A percentile compares a stretch with the other conserved stretches of the same genome.
Evolutionary conservation across 1,140 invertebrate species (phyloP).

Genomic region (Bombyx mandarina): DNA sequence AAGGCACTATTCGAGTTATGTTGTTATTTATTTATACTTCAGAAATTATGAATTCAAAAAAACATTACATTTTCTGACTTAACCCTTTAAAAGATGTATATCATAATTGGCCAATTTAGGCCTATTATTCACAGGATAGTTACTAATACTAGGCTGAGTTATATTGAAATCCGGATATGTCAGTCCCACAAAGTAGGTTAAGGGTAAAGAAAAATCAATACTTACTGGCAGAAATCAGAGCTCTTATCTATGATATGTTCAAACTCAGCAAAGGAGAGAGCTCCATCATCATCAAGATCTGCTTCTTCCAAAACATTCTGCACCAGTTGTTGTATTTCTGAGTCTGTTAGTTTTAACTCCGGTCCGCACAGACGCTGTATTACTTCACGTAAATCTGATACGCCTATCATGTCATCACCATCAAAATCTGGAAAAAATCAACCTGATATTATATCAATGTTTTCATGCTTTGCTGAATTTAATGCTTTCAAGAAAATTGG

Average conservation of each 20-base stretch:
- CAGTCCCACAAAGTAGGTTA: no score
- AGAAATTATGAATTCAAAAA: no score
- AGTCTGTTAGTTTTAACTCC: constrained; percentile 76
- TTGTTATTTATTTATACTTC: no score
- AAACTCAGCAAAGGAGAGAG: constrained; percentile 94
- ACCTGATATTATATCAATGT: neutral
- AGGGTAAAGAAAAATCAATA: constrained; percentile 8
- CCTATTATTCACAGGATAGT: no score
- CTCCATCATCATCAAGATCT: constrained; percentile 93
- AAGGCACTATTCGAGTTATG: no score
- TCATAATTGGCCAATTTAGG: no score
- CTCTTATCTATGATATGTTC: constrained; percentile 95
- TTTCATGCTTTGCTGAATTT: no score
- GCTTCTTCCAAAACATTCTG: constrained; percentile 88
- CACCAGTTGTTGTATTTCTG: constrained; percentile 77
- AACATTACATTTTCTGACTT: no score
- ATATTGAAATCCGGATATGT: no score
- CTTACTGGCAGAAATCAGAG: constrained; percentile 89
- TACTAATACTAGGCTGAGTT: no score
- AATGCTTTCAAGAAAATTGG: no score
- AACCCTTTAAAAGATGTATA: no score
- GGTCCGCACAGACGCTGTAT: constrained; percentile 79
- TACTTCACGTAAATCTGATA: constrained; percentile 81
- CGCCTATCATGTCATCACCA: constrained; percentile 90
- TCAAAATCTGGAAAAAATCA: constrained; percentile 84